Base-by-base conservation (phyloP, 2,797 vertebrate species). In the Aplochiton taeniatus region DNA sequence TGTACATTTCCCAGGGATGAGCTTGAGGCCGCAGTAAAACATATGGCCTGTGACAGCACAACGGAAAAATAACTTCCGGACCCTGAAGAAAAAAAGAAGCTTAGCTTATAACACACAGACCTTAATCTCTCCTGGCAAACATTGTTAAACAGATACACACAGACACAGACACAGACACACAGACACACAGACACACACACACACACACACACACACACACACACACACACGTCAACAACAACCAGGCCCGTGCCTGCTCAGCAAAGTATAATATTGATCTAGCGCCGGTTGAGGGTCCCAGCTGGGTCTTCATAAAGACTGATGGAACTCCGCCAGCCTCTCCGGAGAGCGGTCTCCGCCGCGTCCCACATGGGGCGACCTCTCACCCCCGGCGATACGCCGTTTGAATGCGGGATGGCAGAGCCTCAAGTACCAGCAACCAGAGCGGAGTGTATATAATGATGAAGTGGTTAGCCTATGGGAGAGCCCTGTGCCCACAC, bases 351-450 rank as follows among this genome's bases (percentile, higher is more conserved):
- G 4, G 53, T 56, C 53, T 46, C 79, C 85, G 87, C 78, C 72
- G 82, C 82, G 90, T 90, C 91, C 89, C 31, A 88, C 85, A 90
- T 87, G 76, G 87, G 79, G 84, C 82, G 88, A 92, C 91, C 90
- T 92, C 86, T 84, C 52, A 91, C 92, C 92, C 92, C 86, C 76
- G 79, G 83, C 91, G 89, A 92, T 93, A 92, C 90, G 92, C 90
- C 85, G 80, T 86, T 89, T 88, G 90, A 90, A 93, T 91, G 84
- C 87, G 88, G 90, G 92, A 87, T 76, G 86, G 5, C 68, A 80
- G 79, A 82, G 59, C 85, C 87, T 92, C 91, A 93, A 93, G 93
- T 90, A 82, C 90, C 81, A 77, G 90, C 91, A 92, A 92, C 93
- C 90, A 93, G 87, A 70, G 78, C 74, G 69, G 82, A 77, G 87